phyloP scores from a whole-genome alignment of 2,888 invertebrate species.

The Caenorhabditis virilis region DNA sequence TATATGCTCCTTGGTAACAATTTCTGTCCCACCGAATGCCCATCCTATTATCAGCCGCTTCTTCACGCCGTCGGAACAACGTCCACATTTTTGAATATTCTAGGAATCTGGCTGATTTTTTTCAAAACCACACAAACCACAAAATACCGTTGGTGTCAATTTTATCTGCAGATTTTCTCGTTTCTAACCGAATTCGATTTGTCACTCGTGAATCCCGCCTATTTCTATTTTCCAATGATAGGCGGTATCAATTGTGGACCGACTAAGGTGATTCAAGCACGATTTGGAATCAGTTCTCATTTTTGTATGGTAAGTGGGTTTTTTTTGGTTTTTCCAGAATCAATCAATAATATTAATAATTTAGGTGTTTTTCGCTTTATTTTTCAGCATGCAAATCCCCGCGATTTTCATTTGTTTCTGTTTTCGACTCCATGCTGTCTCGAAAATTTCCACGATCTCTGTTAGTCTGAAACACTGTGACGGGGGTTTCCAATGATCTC shows the following conservation, averaged over 20 bases:
- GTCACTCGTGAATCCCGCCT: slow-evolving; percentile 20
- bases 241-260: slow-evolving; percentile 29
- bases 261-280: slow-evolving; percentile 7
- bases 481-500: too few relatives aligned
- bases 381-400: slow-evolving; percentile 25
- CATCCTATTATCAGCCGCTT: too few relatives aligned
- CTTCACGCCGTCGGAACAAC: too few relatives aligned
- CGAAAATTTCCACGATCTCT: slow-evolving; percentile 11
- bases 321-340: background rate
- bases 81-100: too few relatives aligned
- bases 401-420: slow-evolving; percentile 20
- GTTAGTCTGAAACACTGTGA: too few relatives aligned
- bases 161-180: too few relatives aligned
- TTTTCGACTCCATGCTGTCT: slow-evolving; percentile 18
- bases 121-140: too few relatives aligned
- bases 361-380: slow-evolving; percentile 20
- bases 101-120: too few relatives aligned
- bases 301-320: slow-evolving; percentile 27
- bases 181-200: slow-evolving; percentile 25
- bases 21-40: too few relatives aligned
- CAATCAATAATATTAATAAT: background rate
- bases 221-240: slow-evolving; percentile 33
- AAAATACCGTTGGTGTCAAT: too few relatives aligned
- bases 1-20: too few relatives aligned
- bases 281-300: slow-evolving; percentile 17